These are phyloP conservation scores for Lepidurus arcticus DNA, from an alignment of 1,140 invertebrate genomes.

Conservation along the genomic window DNA sequence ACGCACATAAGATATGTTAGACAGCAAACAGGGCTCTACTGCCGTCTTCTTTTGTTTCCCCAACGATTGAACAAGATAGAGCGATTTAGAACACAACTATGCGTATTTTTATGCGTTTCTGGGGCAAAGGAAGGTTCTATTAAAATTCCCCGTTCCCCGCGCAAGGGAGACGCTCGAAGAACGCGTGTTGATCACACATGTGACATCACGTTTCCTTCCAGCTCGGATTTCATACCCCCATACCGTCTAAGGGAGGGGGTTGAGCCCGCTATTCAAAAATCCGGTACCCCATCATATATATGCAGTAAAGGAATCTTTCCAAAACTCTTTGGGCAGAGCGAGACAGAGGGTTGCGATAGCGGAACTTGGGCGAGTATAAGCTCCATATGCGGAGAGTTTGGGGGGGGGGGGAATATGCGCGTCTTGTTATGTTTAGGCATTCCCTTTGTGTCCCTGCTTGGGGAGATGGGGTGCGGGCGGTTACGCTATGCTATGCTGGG, in stretches of 20 bases:
- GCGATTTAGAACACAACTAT: no score
- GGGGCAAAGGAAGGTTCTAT: no score
- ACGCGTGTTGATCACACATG: conserved; percentile 13
- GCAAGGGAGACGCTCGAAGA: neutral
- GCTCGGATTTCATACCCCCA: conserved; percentile 13
- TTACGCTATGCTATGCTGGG: neutral
- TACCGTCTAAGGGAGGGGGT: neutral
- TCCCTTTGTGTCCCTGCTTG: neutral
- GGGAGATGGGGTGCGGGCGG: neutral
- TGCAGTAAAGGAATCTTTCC: neutral
- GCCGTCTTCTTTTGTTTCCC: no score
- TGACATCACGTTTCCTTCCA: conserved; percentile 9
- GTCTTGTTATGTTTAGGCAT: conserved; percentile 8
- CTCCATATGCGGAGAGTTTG: neutral
- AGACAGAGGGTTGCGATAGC: neutral
- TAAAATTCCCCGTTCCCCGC: no score
- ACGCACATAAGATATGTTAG: no score
- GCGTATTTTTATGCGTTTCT: no score
- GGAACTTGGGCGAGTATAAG: neutral
- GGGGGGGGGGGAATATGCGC: neutral
- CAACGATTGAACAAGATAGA: no score
- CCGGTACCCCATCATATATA: neutral
- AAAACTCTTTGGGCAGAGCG: no score
- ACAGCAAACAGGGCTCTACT: no score
- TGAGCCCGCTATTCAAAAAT: conserved; percentile 8